Percentiles rank a stretch among this genome's conserved stretches.
Conservation (phyloP, 2,113 vertebrate genomes). For the Neolamprologus variostigma region DNA sequence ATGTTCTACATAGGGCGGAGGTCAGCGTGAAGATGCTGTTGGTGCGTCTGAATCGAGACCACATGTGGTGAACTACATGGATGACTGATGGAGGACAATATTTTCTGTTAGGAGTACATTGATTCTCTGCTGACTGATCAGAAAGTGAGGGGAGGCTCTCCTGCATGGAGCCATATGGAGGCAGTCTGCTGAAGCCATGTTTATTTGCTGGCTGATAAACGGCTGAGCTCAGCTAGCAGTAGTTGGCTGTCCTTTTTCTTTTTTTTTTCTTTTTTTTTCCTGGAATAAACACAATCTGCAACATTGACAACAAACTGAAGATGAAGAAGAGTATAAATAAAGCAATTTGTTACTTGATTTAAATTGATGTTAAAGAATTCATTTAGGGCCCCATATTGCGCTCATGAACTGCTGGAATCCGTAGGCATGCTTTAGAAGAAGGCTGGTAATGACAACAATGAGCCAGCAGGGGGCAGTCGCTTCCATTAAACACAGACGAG, state of each 20-base stretch:
- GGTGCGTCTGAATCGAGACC: background rate
- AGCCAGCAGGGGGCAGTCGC: constrained; percentile 48
- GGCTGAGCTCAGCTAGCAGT: constrained; percentile 31
- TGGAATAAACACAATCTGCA: background rate
- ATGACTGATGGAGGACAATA: background rate
- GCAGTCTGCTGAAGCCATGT: constrained; percentile 30
- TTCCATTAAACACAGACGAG: background rate
- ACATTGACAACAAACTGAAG: background rate
- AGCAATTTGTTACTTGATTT: background rate
- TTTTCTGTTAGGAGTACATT: background rate
- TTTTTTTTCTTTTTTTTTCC: background rate
- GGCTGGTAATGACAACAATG: background rate
- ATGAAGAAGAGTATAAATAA: background rate
- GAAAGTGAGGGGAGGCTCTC: background rate
- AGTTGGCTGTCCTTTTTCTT: background rate
- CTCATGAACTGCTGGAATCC: background rate
- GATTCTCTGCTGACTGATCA: constrained; percentile 8
- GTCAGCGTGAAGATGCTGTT: background rate
- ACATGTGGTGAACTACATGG: background rate
- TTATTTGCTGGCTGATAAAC: constrained; percentile 25
- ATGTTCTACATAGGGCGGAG: background rate
- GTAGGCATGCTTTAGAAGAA: background rate
- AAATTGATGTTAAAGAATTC: background rate
- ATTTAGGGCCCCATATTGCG: background rate
- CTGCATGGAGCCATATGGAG: constrained; percentile 26